Conservation (phyloP, 2,888 invertebrate species). For the Euplexia lucipara region DNA sequence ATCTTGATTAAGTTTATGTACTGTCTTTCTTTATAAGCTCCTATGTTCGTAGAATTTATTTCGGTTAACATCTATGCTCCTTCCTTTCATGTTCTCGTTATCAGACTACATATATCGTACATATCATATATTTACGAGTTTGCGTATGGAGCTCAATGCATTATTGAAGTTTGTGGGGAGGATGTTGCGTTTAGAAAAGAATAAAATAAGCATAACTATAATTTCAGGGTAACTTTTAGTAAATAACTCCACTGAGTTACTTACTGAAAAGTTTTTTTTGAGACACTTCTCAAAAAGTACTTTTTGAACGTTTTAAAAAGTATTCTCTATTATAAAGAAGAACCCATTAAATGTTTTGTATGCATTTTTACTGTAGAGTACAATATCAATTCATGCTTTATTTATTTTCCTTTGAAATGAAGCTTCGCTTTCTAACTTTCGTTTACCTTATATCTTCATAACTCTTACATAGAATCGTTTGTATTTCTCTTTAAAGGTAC, state of each 20-base stretch:
- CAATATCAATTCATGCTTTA: background rate
- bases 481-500: constrained; percentile 40
- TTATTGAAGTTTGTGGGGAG: constrained; percentile 5
- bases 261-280: too few species aligned
- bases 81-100: constrained; percentile 33
- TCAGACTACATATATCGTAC: constrained; percentile 32
- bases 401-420: constrained; percentile 19
- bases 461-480: constrained; percentile 17
- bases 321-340: background rate
- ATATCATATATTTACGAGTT: constrained; percentile 30
- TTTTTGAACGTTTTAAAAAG: background rate
- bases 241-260: background rate
- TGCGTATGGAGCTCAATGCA: background rate
- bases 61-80: constrained; percentile 25
- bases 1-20: constrained; percentile 53
- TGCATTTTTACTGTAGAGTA: background rate
- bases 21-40: constrained; percentile 39
- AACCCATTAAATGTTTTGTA: background rate
- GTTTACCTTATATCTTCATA: constrained; percentile 10
- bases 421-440: constrained; percentile 37
- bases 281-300: too few species aligned
- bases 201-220: background rate
- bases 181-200: background rate
- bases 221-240: background rate
- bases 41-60: constrained; percentile 37